These are phyloP conservation scores for Enteromius radiatus DNA, from an alignment of 2,797 vertebrate genomes.

Conservation along the genomic window DNA sequence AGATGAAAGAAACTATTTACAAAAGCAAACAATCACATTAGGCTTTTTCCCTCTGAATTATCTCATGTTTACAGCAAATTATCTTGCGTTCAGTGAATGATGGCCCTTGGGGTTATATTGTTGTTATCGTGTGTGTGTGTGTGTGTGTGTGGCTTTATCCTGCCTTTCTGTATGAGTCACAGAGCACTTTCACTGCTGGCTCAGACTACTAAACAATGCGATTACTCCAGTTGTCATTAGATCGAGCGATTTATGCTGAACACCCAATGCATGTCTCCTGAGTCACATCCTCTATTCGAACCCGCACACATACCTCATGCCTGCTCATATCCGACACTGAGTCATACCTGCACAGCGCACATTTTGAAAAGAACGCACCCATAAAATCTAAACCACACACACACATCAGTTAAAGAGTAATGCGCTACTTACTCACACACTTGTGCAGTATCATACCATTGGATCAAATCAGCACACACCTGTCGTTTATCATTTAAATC, in stretches of 20 bases:
- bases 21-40: slow-evolving; percentile 51
- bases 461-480: slow-evolving; percentile 10
- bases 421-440: not conserved
- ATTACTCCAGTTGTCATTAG: slow-evolving; percentile 46
- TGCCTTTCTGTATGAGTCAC: slow-evolving; percentile 69
- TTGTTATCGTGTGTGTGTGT: slow-evolving; percentile 30
- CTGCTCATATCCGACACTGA: slow-evolving; percentile 26
- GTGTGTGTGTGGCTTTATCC: slow-evolving; percentile 41
- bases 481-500: not conserved
- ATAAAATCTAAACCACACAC: not conserved
- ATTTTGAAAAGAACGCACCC: not conserved
- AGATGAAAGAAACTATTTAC: slow-evolving; percentile 19
- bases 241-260: slow-evolving; percentile 57
- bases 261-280: slow-evolving; percentile 51
- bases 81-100: slow-evolving; percentile 32
- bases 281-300: slow-evolving; percentile 59
- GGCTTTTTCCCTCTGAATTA: slow-evolving; percentile 14
- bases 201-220: slow-evolving; percentile 41
- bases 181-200: slow-evolving; percentile 57
- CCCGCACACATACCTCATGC: slow-evolving; percentile 42
- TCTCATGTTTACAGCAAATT: slow-evolving; percentile 21
- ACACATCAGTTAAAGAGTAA: slow-evolving; percentile 7
- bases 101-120: slow-evolving; percentile 53
- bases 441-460: not conserved
- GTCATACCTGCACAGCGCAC: slow-evolving; percentile 23